phyloP scores from a whole-genome alignment of 2,888 invertebrate genomes.

The Atrina japonica region DNA sequence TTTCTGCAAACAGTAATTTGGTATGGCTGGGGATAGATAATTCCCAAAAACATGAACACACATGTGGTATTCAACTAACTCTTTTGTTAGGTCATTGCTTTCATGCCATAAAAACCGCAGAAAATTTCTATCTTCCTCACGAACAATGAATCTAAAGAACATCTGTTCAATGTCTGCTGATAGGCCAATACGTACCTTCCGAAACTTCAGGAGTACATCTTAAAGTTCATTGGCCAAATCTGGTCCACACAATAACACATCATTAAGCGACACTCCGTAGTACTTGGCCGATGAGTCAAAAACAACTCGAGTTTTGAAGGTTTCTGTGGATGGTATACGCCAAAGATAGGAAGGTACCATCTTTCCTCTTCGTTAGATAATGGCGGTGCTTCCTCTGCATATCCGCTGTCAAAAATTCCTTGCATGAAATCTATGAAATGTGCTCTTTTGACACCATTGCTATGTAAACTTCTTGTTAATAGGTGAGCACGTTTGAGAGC shows the following conservation, averaged over 20 bases:
- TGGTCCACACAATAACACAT: conserved; percentile 46
- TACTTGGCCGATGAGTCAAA: conserved; percentile 49
- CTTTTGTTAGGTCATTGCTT: conserved; percentile 40
- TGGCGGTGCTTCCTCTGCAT: conserved; percentile 44
- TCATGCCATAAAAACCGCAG: conserved; percentile 51
- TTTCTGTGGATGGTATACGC: conserved; percentile 37
- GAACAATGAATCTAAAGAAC: conserved; percentile 50
- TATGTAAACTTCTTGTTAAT: conserved; percentile 22
- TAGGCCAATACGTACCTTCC: conserved; percentile 40
- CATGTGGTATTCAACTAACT: conserved; percentile 51
- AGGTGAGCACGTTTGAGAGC: conserved; percentile 26
- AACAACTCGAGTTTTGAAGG: conserved; percentile 41
- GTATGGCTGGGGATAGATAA: conserved; percentile 47
- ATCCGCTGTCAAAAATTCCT: conserved; percentile 25
- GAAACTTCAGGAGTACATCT: conserved; percentile 48
- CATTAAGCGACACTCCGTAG: conserved; percentile 47
- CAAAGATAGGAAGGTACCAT: conserved; percentile 47
- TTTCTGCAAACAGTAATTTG: conserved; percentile 50
- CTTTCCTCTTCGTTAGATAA: conserved; percentile 32
- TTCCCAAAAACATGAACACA: conserved; percentile 49
- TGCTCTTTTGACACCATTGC: conserved; percentile 25
- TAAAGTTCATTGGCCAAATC: conserved; percentile 46
- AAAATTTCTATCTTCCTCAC: conserved; percentile 44
- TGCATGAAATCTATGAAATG: conserved; percentile 43
- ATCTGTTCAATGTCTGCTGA: conserved; percentile 53